phyloP scores from a whole-genome alignment of 2,113 vertebrate species.

The Vireo altiloquus region DNA sequence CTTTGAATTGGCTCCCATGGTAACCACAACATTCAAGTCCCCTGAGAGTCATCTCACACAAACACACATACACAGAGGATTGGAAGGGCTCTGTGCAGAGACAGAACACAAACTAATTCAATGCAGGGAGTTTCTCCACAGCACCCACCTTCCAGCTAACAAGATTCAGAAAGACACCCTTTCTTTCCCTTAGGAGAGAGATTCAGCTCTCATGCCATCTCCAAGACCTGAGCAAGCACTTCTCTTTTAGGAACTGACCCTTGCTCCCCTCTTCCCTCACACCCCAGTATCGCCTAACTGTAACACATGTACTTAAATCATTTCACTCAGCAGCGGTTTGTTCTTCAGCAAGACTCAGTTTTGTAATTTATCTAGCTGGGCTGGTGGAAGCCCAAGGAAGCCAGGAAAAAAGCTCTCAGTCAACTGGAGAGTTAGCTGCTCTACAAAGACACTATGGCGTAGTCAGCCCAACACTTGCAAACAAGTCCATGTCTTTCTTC shows the following conservation, averaged over 20 bases:
- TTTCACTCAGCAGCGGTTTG: background rate
- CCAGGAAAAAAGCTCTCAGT: background rate
- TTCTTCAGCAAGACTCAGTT: background rate
- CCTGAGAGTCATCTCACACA: background rate
- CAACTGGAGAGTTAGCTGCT: background rate
- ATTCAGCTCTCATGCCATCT: background rate
- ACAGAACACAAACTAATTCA: background rate
- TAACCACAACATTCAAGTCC: background rate
- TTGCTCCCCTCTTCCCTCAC: background rate
- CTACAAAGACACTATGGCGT: background rate
- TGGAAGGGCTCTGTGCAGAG: background rate
- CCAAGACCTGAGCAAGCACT: background rate
- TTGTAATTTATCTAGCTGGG: background rate
- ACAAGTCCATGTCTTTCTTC: background rate
- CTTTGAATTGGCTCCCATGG: constrained; percentile 20
- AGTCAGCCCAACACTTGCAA: background rate
- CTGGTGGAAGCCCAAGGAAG: background rate
- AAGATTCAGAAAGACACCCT: background rate
- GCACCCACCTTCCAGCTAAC: background rate
- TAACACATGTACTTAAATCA: background rate
- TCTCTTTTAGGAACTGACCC: background rate
- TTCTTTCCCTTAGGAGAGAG: background rate
- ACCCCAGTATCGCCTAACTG: background rate
- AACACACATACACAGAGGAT: background rate
- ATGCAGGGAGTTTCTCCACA: background rate